These are phyloP conservation scores for Planiliza haematocheilus DNA, from an alignment of 2,113 vertebrate genomes.

Conservation along the genomic window DNA sequence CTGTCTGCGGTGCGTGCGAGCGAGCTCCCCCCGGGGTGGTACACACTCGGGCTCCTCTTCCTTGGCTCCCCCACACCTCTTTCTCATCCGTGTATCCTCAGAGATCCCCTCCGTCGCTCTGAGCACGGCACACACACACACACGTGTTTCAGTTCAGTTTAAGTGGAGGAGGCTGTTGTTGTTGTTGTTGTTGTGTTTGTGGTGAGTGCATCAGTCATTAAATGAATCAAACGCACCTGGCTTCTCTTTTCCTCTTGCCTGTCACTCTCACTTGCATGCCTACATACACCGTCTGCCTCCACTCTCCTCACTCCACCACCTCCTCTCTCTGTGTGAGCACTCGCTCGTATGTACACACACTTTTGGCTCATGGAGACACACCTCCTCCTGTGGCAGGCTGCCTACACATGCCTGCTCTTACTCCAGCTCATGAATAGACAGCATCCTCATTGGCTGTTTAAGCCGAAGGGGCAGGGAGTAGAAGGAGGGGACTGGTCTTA, in stretches of 20 bases:
- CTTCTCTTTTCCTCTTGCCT: slow-evolving; percentile 54
- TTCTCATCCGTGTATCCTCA: slow-evolving; percentile 93
- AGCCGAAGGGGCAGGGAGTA: slow-evolving; percentile 82
- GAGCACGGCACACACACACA: slow-evolving; percentile 68
- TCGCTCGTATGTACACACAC: slow-evolving; percentile 55
- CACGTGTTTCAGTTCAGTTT: slow-evolving; percentile 49
- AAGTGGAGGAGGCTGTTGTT: slow-evolving; percentile 24
- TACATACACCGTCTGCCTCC: slow-evolving; percentile 43
- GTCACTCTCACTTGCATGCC: slow-evolving; percentile 71
- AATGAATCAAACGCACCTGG: slow-evolving; percentile 53
- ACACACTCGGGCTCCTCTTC: slow-evolving; percentile 89
- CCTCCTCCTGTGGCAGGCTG: slow-evolving; percentile 90
- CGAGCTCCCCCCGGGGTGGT: slow-evolving; percentile 85
- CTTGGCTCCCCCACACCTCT: slow-evolving; percentile 88
- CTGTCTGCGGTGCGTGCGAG: slow-evolving; percentile 69
- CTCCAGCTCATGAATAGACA: slow-evolving; percentile 93
- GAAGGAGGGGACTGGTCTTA: slow-evolving; percentile 79
- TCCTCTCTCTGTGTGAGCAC: slow-evolving; percentile 68
- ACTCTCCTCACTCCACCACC: slow-evolving; percentile 56
- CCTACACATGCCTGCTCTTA: slow-evolving; percentile 94
- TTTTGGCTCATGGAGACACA: slow-evolving; percentile 82
- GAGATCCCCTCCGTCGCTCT: slow-evolving; percentile 78
- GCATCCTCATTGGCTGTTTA: slow-evolving; percentile 91
- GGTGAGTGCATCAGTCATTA: slow-evolving; percentile 40
- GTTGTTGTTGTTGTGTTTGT: slow-evolving; percentile 40